These are phyloP conservation scores for Drosophila ironensis DNA, from an alignment of 1,140 invertebrate genomes.

Conservation along the genomic window DNA sequence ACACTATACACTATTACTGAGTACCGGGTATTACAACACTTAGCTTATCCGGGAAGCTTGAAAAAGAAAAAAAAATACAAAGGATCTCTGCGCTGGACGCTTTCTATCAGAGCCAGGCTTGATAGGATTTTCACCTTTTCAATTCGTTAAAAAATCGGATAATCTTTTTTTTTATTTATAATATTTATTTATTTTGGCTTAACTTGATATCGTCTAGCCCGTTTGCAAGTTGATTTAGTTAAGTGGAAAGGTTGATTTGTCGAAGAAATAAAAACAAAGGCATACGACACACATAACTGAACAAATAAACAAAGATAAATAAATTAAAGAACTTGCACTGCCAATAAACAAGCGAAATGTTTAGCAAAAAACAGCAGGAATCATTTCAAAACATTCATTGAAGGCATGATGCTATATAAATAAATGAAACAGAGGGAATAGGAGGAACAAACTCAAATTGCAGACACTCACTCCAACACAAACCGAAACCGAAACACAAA, in stretches of 20 bases:
- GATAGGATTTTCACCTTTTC: conserved; percentile 18
- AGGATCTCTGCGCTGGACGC: conserved; percentile 59
- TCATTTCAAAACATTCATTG: conserved; percentile 10
- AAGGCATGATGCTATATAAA: conserved; percentile 23
- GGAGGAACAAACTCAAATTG: background rate
- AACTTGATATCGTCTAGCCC: background rate
- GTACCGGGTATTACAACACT: background rate
- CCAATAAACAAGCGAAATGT: conserved; percentile 53
- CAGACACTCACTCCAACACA: conserved; percentile 10
- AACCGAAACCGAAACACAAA: conserved; percentile 11
- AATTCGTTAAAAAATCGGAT: conserved; percentile 6
- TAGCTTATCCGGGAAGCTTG: conserved; percentile 14
- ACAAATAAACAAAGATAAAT: background rate
- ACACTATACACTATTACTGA: background rate
- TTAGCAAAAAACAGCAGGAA: conserved; percentile 25
- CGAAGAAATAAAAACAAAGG: background rate
- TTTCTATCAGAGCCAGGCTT: conserved; percentile 5
- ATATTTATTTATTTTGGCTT: background rate
- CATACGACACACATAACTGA: background rate
- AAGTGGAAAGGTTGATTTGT: conserved; percentile 21
- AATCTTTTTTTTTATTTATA: background rate
- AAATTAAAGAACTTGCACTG: conserved; percentile 66
- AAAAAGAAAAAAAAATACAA: too few relatives aligned
- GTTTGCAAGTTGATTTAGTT: conserved; percentile 24
- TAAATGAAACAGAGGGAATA: conserved; percentile 38